Base-by-base conservation (phyloP, 2,113 vertebrate species). In the Oreochromis aureus region DNA sequence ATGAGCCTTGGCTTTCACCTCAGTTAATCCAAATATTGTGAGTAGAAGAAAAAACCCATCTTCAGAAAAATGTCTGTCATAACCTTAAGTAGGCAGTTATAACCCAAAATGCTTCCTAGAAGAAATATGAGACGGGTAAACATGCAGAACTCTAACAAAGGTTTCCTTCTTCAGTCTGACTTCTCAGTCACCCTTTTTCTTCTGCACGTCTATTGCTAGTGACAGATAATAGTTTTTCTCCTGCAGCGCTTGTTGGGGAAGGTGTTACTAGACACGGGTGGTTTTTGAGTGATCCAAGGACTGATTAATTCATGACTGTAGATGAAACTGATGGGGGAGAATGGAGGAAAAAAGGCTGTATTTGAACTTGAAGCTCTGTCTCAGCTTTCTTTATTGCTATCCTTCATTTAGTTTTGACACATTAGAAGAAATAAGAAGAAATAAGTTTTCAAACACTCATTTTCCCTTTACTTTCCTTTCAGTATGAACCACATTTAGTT, bases 181-280 rank as follows among this genome's bases (percentile, higher is more conserved):
- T 89, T 82, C 73, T 69, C 55, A 69, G 55, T 83, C 54, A 85
- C 58, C 46, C 55, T 34, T 83, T 88, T 88, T 81, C 69, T 44
- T 19, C 48, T 82, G 78, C 69, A 56, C 7, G 24, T 76, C 56
- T 76, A 83, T 32, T 39, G 83, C 48, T 66, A 24, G 51, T 73
- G 13, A 51, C 73, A 22, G 36, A 79, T 91, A 61, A 87, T 88
- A 59, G 59, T 86, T 88, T 83, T 80, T 36, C 54, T n/a, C 12
- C 69, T 22, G 56, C 81, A 15, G 69, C 39, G 79, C 54, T 89
- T 69, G 55, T 44, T 24, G 36, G 85, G 58, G 90, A 87, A 73
- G 54, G 84, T 81, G 89, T 82, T 73, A 80, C 27, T 58, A 85
- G 76, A 30, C 79, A 71, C 82, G 83, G 86, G 90, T 91, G 86